Conservation (phyloP, 2,888 invertebrate genomes). For the Chesias legatella region DNA sequence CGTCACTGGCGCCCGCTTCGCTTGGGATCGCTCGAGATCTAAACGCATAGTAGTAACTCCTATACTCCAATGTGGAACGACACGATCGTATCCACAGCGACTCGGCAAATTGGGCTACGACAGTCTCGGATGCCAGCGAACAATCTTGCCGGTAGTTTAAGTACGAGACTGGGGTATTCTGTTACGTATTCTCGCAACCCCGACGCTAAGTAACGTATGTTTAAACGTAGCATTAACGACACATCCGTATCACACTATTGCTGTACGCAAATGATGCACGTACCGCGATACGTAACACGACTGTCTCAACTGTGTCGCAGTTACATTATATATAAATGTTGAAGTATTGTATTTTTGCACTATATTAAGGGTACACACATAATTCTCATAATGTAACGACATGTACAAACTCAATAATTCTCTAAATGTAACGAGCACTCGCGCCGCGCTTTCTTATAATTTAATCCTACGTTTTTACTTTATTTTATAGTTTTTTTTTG, state of each 20-base stretch:
- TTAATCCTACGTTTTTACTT: constrained; percentile 31
- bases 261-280: not conserved
- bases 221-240: too few species aligned
- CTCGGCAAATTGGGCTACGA: constrained; percentile 1
- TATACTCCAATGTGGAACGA: too few species aligned
- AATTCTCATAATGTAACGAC: constrained; percentile 43
- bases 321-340: constrained; percentile 27
- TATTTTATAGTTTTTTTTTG: constrained; percentile 58
- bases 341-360: constrained; percentile 43
- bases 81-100: too few species aligned
- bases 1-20: not conserved
- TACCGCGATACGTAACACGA: constrained; percentile 15
- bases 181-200: too few species aligned
- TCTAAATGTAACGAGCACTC: constrained; percentile 26
- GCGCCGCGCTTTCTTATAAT: constrained; percentile 9
- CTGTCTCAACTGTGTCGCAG: constrained; percentile 10
- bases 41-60: too few species aligned
- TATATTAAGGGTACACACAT: constrained; percentile 36
- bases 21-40: too few species aligned
- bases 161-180: constrained; percentile 33
- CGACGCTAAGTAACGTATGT: too few species aligned
- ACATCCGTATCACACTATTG: too few species aligned
- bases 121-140: constrained; percentile 23
- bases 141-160: constrained; percentile 46
- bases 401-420: constrained; percentile 47